phyloP scores from a whole-genome alignment of 2,888 invertebrate species.

The Bimastos eiseni region DNA sequence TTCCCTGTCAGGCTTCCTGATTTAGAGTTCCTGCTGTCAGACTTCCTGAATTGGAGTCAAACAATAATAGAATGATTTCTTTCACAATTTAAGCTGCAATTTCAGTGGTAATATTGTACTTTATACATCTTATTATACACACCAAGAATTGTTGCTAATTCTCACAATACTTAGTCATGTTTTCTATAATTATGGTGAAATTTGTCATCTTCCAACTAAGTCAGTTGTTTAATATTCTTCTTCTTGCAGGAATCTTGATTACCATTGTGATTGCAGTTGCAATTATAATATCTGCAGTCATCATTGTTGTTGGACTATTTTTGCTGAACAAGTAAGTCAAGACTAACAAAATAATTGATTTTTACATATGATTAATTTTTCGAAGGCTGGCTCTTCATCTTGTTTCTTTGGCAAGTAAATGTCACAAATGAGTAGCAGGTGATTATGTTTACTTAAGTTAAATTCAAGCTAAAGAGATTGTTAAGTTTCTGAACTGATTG shows the following conservation, averaged over 20 bases:
- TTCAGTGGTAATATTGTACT: not conserved
- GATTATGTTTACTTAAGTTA: not conserved
- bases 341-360: not conserved
- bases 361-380: not conserved
- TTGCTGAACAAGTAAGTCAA: slow-evolving; percentile 14
- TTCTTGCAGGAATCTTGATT: slow-evolving; percentile 27
- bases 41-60: not conserved
- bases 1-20: not conserved
- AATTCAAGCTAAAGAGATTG: not conserved
- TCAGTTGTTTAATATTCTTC: not conserved
- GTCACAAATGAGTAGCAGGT: not conserved
- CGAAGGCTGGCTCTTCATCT: not conserved
- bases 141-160: too few relatives aligned
- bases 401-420: not conserved
- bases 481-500: not conserved
- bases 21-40: not conserved
- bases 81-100: not conserved
- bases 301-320: slow-evolving; percentile 26
- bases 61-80: not conserved
- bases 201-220: not conserved
- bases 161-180: too few relatives aligned
- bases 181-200: too few relatives aligned
- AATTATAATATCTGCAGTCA: slow-evolving; percentile 24
- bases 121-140: not conserved
- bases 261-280: slow-evolving; percentile 26